phyloP scores from a whole-genome alignment of 1,140 invertebrate genomes.

The Hesperophylax magnus region DNA sequence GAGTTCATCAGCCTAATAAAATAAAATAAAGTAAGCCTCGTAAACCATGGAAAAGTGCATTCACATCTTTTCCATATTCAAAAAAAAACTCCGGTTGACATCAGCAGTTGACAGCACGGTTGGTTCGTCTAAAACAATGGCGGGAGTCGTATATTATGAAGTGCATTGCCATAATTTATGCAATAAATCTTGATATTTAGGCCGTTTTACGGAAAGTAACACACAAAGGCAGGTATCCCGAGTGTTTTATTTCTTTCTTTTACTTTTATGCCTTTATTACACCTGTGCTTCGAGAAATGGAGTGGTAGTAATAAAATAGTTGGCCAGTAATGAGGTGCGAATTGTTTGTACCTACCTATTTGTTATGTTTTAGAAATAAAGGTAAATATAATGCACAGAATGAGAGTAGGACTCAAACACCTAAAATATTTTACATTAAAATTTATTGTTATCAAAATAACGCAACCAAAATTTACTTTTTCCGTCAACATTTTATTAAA shows the following conservation, averaged over 20 bases:
- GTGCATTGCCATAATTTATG: slow-evolving; percentile 47
- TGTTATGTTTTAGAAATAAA: background rate
- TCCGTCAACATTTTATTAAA: no score
- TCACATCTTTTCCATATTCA: background rate
- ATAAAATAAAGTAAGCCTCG: background rate
- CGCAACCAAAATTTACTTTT: no score
- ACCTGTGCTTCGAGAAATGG: slow-evolving; percentile 3
- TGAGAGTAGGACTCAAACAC: no score
- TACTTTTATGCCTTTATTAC: slow-evolving; percentile 2
- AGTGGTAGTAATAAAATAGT: background rate
- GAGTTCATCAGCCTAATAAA: slow-evolving; percentile 14
- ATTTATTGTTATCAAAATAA: no score
- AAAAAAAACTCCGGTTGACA: no score
- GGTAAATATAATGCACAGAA: no score
- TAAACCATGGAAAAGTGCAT: slow-evolving; percentile 19
- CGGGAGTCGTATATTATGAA: background rate
- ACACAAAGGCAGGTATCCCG: slow-evolving; percentile 9
- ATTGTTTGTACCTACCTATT: background rate
- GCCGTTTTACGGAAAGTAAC: slow-evolving; percentile 11
- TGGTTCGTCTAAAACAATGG: background rate
- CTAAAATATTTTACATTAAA: no score
- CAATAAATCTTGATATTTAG: slow-evolving; percentile 36
- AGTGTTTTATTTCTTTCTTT: background rate
- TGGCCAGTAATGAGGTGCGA: background rate
- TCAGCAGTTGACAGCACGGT: background rate